Base-by-base conservation (phyloP, 2,113 vertebrate species). In the Connochaetes taurinus region DNA sequence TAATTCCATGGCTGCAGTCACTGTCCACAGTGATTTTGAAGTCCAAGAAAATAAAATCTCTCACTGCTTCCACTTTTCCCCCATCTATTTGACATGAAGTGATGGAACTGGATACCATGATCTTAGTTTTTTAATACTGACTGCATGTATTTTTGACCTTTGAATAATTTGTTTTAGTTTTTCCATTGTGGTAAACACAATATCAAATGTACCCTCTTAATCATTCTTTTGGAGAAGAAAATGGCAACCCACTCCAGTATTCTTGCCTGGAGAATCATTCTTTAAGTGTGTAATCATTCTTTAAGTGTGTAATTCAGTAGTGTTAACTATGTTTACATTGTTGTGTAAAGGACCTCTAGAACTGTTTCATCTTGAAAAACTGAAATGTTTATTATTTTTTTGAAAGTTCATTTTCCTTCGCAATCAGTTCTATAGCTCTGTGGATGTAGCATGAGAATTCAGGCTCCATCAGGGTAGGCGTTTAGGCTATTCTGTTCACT, bases 81-180 rank as follows among this genome's bases (percentile, higher is more conserved):
- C 40, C 40, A 15, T 76, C 71, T 76, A 76, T 43, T 76, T 15
- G 23, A 13, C 71, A 43, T 43, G 71, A 76, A 76, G 71, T 43
- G 71, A 43, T 76, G 40, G 71, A 40, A 43, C 40, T 1, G 1
- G 71, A 43, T 76, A 27, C 71, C 71, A 76, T 27, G 23, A 76
- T 74, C 67, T 74, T 74, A 74, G 67, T 25, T 74, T 74, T 74
- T 74, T 74, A 64, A 86, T 80, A 74, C 36, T 84, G 15, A 16
- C 47, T 64, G 4, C 29, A 17, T 90, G 67, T 81, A 50, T 55
- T 74, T 86, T 91, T 88, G 57, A 74, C 50, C 43, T 47, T 71
- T 81, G 91, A 47, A 89, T n/a, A 29, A 80, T 87, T 92, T 96
- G 86, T 27, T 82, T 91, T 94, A 67, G 17, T 93, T 83, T 96